These are phyloP conservation scores for Neopelma chrysocephalum DNA, from an alignment of 2,797 vertebrate genomes.

Conservation along the genomic window DNA sequence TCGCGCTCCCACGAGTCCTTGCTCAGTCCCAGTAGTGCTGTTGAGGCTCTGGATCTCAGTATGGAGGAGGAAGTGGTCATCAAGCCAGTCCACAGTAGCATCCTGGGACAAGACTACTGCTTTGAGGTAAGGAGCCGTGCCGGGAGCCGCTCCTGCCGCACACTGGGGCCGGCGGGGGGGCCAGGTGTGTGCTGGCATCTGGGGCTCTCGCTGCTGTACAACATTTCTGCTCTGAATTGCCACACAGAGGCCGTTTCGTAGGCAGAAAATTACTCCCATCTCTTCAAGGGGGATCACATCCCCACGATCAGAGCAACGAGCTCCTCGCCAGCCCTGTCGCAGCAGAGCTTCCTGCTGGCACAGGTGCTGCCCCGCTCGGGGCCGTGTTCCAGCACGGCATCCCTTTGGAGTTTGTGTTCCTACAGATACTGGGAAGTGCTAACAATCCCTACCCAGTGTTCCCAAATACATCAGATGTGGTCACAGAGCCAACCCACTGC, in stretches of 20 bases:
- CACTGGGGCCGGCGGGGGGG: neutral
- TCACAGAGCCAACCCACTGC: neutral
- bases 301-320: neutral
- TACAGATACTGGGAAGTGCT: neutral
- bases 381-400: neutral
- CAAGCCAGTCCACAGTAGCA: slow-evolving; percentile 98
- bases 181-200: neutral
- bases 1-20: slow-evolving; percentile 99
- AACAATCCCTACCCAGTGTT: neutral
- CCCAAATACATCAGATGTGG: neutral
- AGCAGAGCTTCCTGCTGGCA: neutral
- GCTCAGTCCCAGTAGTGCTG: slow-evolving; percentile 96
- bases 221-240: neutral
- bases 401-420: neutral
- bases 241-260: neutral
- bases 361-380: neutral
- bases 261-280: neutral
- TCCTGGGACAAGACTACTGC: slow-evolving; percentile 95
- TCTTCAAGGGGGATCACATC: neutral
- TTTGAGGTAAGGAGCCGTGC: slow-evolving; percentile 76
- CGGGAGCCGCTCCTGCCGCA: rapidly evolving
- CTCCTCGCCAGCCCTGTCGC: neutral
- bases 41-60: slow-evolving; percentile 97
- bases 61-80: slow-evolving; percentile 99
- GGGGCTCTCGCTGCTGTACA: neutral